A percentile compares a stretch with the other conserved stretches of the same genome.
Conservation (phyloP, 2,888 invertebrate genomes). For the Lithophane ornitopus region DNA sequence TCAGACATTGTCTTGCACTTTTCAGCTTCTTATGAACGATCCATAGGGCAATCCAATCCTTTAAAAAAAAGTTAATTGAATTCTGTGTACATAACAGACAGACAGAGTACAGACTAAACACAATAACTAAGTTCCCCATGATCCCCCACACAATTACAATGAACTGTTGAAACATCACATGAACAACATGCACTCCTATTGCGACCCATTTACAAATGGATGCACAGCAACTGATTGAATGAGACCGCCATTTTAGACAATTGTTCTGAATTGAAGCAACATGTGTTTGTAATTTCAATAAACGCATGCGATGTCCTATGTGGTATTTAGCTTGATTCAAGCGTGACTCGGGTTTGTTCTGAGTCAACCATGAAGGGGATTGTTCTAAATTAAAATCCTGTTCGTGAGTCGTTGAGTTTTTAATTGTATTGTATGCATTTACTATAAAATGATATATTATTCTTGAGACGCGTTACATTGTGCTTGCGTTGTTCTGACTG, state of each 20-base stretch:
- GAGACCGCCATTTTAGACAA: constrained; percentile 30
- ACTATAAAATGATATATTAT: no score
- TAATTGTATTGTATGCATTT: no score
- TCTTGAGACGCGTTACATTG: no score
- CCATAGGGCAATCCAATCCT: neutral
- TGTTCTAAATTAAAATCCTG: no score
- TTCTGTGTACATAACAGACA: neutral
- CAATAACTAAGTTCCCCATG: neutral
- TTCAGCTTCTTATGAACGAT: neutral
- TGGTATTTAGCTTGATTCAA: neutral
- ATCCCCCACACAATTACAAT: constrained; percentile 9
- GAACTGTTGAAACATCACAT: neutral
- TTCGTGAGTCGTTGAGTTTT: no score
- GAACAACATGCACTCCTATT: constrained; percentile 28
- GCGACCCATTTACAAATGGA: constrained; percentile 39
- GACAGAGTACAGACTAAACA: neutral
- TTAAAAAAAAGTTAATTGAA: neutral
- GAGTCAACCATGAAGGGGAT: neutral
- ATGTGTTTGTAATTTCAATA: constrained; percentile 38
- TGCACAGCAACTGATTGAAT: constrained; percentile 41
- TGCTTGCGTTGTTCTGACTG: neutral
- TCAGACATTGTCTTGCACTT: neutral
- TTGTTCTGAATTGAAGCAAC: constrained; percentile 41
- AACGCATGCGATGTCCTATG: constrained; percentile 2
- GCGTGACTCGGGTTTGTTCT: neutral